Percentiles rank a stretch among this genome's conserved stretches.
These are phyloP conservation scores for Schizopygopsis malacanthus DNA, from an alignment of 2,797 vertebrate species.

Conservation along the genomic window DNA sequence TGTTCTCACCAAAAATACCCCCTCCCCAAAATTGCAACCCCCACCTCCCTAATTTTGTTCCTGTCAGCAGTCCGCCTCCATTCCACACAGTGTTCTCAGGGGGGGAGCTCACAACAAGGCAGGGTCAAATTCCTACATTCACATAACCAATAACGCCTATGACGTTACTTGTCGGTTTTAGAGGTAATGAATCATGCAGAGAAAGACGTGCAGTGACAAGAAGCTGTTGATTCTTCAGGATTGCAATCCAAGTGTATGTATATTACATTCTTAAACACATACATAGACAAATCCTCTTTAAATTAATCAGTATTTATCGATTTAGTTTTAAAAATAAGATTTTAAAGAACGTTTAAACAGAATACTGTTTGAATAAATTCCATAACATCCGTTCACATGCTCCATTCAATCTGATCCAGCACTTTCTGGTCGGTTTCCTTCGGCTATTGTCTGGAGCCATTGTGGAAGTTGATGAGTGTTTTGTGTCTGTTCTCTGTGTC, in stretches of 20 bases:
- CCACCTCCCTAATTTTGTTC: conserved; percentile 16
- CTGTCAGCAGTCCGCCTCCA: conserved; percentile 14
- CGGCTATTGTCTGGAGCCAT: conserved; percentile 16
- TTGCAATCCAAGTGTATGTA: not conserved
- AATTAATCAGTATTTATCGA: not conserved
- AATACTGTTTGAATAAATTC: not conserved
- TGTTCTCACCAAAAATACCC: conserved; percentile 28
- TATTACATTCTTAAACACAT: not conserved
- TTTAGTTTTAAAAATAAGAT: not conserved
- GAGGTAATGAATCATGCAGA: conserved; percentile 23
- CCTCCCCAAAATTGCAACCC: conserved; percentile 17
- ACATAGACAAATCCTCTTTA: not conserved
- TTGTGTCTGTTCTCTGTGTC: conserved; percentile 34
- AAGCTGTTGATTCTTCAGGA: conserved; percentile 1
- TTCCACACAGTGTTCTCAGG: not conserved
- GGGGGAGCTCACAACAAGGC: conserved; percentile 20
- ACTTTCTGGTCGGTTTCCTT: conserved; percentile 7
- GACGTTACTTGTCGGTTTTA: conserved; percentile 46
- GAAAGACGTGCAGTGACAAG: conserved; percentile 34
- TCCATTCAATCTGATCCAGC: conserved; percentile 44
- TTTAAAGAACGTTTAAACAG: not conserved
- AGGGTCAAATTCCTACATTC: conserved; percentile 26
- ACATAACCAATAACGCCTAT: conserved; percentile 20
- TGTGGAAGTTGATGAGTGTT: conserved; percentile 45
- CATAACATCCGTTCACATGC: conserved; percentile 30